Evolutionary conservation across 1,140 invertebrate genomes (phyloP).

Genomic region (Hestina assimilis): DNA sequence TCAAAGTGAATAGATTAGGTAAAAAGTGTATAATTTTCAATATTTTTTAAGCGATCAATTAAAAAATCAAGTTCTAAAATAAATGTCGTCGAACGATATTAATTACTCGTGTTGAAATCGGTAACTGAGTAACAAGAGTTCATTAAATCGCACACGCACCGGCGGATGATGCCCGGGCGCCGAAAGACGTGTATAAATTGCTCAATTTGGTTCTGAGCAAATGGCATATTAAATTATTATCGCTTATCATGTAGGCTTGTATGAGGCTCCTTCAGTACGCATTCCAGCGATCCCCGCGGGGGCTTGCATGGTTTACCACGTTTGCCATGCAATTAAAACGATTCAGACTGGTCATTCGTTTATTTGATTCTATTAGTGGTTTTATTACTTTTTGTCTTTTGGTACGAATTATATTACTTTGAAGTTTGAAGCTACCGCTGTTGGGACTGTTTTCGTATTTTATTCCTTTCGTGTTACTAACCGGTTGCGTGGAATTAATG

Average conservation of each 20-base stretch:
- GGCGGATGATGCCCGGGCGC: conserved; percentile 36
- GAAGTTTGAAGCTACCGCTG: too few relatives aligned
- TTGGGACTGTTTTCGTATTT: too few relatives aligned
- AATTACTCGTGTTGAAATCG: conserved; percentile 42
- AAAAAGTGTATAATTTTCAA: too few relatives aligned
- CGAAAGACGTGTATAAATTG: conserved; percentile 64
- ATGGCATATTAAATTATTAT: conserved; percentile 69
- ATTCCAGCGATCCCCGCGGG: conserved; percentile 39
- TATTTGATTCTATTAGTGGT: conserved; percentile 16
- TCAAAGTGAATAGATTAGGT: too few relatives aligned
- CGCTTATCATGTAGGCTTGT: conserved; percentile 41
- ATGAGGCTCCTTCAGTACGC: conserved; percentile 55
- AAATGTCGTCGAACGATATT: conserved; percentile 31
- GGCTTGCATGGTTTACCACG: conserved; percentile 27
- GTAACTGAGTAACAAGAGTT: conserved; percentile 45
- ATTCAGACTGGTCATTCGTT: conserved; percentile 8
- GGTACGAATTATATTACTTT: too few relatives aligned
- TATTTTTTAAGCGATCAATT: too few relatives aligned
- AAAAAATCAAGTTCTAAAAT: not conserved
- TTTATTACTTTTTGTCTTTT: not conserved
- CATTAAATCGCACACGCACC: conserved; percentile 45
- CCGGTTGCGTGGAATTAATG: too few relatives aligned
- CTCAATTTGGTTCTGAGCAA: conserved; percentile 65
- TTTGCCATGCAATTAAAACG: conserved; percentile 34
- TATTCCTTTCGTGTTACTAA: too few relatives aligned